Evolutionary conservation across 1,140 invertebrate species (phyloP).

Genomic region (Zaprionus nigranus): DNA sequence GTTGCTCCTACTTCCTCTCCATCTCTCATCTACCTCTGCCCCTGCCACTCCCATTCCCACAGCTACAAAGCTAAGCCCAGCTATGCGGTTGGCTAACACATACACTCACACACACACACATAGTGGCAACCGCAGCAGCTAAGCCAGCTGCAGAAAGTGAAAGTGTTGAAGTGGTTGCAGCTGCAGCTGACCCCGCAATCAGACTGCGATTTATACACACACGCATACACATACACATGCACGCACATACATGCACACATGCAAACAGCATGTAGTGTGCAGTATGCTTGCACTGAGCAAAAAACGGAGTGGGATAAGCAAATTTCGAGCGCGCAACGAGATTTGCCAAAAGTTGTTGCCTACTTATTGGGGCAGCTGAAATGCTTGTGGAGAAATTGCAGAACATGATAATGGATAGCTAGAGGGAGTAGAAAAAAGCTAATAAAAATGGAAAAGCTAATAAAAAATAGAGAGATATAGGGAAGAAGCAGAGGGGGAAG

Average conservation of each 20-base stretch:
- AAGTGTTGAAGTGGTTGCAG: conserved; percentile 42
- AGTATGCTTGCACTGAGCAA: background rate
- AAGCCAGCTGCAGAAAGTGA: conserved; percentile 27
- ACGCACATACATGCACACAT: background rate
- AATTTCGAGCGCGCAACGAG: background rate
- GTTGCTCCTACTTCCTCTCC: background rate
- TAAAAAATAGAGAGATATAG: background rate
- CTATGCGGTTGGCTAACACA: conserved; percentile 58
- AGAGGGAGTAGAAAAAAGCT: background rate
- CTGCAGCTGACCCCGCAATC: conserved; percentile 25
- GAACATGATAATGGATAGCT: background rate
- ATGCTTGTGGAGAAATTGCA: background rate
- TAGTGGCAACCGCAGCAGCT: conserved; percentile 1
- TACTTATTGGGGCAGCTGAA: conserved; percentile 6
- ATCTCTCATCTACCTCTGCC: background rate
- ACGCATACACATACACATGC: conserved; percentile 13
- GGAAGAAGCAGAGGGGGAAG: background rate
- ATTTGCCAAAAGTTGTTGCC: conserved; percentile 13
- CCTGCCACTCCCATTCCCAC: background rate
- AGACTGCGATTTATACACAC: conserved; percentile 19
- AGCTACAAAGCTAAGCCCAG: conserved; percentile 56
- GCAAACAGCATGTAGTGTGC: background rate
- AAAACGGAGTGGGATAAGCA: background rate
- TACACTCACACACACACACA: conserved; percentile 3
- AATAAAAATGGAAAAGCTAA: background rate